phyloP scores from a whole-genome alignment of 2,113 vertebrate species.

The Phalacrocorax pelagicus region DNA sequence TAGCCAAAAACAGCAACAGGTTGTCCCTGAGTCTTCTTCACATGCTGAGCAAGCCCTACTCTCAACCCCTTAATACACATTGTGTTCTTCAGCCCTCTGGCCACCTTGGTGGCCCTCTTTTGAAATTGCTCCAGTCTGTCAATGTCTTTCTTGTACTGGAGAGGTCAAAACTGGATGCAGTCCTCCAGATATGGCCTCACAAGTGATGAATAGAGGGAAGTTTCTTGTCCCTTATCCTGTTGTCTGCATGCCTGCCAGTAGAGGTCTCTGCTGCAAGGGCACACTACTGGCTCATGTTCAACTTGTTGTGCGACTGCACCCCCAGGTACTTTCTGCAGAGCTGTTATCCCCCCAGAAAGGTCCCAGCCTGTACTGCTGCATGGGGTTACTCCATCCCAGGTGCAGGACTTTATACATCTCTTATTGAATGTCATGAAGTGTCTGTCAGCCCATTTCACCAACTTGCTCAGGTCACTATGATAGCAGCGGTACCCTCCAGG shows the following conservation, averaged over 20 bases:
- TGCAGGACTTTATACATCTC: background rate
- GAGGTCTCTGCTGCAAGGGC: background rate
- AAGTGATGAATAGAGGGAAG: background rate
- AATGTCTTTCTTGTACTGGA: background rate
- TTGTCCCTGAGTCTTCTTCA: background rate
- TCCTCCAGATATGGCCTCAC: background rate
- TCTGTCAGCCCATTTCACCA: background rate
- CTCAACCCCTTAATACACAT: too few species aligned
- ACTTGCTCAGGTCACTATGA: background rate
- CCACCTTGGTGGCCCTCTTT: background rate
- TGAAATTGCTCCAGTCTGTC: background rate
- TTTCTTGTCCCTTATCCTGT: background rate
- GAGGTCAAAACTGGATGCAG: background rate
- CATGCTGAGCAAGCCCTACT: background rate
- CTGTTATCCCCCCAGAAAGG: background rate
- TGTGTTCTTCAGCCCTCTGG: background rate
- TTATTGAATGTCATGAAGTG: background rate
- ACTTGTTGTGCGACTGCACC: background rate
- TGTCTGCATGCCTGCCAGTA: background rate
- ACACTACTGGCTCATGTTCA: background rate
- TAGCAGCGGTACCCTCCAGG: background rate
- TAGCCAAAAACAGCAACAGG: background rate
- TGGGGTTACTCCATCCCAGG: background rate
- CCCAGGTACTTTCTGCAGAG: background rate
- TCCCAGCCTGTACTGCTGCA: background rate